Conservation (phyloP, 2,888 invertebrate species). For the Steinernema carpocapsae region DNA sequence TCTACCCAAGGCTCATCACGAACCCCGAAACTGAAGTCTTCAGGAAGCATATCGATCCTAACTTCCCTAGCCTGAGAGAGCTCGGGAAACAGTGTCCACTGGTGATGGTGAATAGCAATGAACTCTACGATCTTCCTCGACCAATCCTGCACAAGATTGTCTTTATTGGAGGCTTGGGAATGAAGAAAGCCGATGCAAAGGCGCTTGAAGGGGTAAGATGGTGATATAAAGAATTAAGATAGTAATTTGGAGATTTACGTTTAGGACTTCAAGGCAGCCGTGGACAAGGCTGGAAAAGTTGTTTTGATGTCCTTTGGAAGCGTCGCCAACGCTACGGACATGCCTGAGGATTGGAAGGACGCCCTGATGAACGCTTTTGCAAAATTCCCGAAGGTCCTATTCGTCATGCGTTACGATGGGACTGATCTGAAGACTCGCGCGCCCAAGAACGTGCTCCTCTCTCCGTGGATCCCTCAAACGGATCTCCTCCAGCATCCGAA, state of each 20-base stretch:
- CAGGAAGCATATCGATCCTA: conserved; percentile 50
- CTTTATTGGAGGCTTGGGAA: conserved; percentile 61
- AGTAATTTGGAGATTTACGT: neutral
- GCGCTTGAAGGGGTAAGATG: conserved; percentile 44
- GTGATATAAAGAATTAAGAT: neutral
- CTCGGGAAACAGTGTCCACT: conserved; percentile 42
- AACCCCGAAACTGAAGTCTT: conserved; percentile 51
- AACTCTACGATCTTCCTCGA: conserved; percentile 56
- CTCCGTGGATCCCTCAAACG: conserved; percentile 58
- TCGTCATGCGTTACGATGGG: conserved; percentile 45
- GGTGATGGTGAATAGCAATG: conserved; percentile 55
- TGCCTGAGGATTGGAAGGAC: neutral
- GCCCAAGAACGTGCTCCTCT: conserved; percentile 51
- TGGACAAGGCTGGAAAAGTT: neutral
- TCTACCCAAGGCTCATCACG: neutral
- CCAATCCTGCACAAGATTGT: conserved; percentile 57
- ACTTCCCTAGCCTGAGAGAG: conserved; percentile 56
- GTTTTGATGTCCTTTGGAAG: neutral
- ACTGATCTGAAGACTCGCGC: conserved; percentile 12
- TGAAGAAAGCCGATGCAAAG: conserved; percentile 50
- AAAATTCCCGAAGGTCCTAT: conserved; percentile 44
- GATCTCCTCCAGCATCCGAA: conserved; percentile 48
- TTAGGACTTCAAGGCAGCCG: conserved; percentile 26
- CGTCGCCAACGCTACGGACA: neutral
- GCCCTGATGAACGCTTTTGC: neutral